A percentile compares a stretch with the other conserved stretches of the same genome.
Conservation (phyloP, 2,113 vertebrate genomes). For the Zosterops pallidus region DNA sequence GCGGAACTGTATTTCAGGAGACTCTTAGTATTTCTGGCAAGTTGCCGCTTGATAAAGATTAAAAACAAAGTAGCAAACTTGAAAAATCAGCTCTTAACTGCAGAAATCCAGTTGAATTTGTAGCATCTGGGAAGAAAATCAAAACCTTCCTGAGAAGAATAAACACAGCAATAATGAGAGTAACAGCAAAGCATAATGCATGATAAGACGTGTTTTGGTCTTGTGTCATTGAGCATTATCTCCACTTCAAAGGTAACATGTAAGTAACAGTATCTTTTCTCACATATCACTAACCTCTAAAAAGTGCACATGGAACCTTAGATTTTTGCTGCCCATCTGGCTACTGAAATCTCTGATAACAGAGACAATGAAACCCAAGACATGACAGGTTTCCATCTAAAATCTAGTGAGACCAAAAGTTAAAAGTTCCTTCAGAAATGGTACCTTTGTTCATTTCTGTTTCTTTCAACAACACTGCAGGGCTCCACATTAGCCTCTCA, state of each 20-base stretch:
- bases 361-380: slow-evolving; percentile 13
- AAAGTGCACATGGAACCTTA: neutral
- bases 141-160: slow-evolving; percentile 43
- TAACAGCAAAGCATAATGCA: slow-evolving; percentile 16
- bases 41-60: neutral
- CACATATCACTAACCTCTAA: slow-evolving; percentile 14
- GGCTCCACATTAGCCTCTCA: neutral
- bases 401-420: slow-evolving; percentile 25
- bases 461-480: neutral
- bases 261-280: slow-evolving; percentile 21
- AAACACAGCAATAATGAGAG: neutral
- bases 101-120: neutral
- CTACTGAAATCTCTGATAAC: neutral
- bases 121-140: slow-evolving; percentile 47
- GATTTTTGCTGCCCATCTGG: slow-evolving; percentile 41
- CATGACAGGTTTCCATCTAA: slow-evolving; percentile 10
- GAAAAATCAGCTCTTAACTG: neutral
- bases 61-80: neutral
- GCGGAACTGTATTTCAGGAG: neutral
- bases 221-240: slow-evolving; percentile 40
- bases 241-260: neutral
- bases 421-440: slow-evolving; percentile 16
- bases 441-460: neutral
- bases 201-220: slow-evolving; percentile 14
- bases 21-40: neutral